A percentile compares a stretch with the other conserved stretches of the same genome.
phyloP scores from a whole-genome alignment of 2,888 invertebrate genomes.

The Flexamia atlantica region DNA sequence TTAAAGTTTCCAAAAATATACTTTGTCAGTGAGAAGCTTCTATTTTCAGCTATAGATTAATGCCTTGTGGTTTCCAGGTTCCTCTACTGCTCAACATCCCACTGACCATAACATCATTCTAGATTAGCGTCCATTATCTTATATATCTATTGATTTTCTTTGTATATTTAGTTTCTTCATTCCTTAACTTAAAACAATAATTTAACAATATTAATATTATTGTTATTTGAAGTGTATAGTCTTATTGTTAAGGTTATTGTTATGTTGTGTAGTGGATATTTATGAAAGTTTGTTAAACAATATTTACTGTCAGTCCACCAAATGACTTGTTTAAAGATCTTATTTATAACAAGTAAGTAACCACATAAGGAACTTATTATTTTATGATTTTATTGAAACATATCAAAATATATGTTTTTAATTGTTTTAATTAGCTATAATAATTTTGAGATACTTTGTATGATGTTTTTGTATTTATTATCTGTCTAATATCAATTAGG shows the following conservation, averaged over 20 bases:
- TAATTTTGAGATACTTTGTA: too few species aligned
- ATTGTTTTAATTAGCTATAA: background rate
- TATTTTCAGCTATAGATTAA: too few species aligned
- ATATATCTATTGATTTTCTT: background rate
- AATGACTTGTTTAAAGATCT: background rate
- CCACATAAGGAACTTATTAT: slow-evolving; percentile 2
- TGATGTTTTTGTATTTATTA: too few species aligned
- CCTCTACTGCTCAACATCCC: slow-evolving; percentile 2
- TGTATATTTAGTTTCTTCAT: background rate
- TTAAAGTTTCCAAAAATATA: too few species aligned
- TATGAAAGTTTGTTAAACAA: background rate
- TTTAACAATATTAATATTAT: slow-evolving; percentile 14
- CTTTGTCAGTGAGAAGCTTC: too few species aligned
- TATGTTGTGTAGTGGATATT: slow-evolving; percentile 6
- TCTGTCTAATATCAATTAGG: too few species aligned
- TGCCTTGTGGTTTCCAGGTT: slow-evolving; percentile 7
- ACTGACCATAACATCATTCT: slow-evolving; percentile 10
- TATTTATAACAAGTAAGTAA: background rate
- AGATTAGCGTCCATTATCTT: background rate
- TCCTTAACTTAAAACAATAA: background rate
- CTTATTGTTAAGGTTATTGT: slow-evolving; percentile 15
- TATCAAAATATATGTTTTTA: too few species aligned
- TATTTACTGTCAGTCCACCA: background rate
- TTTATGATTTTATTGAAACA: too few species aligned
- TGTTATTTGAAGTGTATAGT: slow-evolving; percentile 26